Conservation (phyloP, 2,888 invertebrate species). For the Ophion obscuratus region DNA sequence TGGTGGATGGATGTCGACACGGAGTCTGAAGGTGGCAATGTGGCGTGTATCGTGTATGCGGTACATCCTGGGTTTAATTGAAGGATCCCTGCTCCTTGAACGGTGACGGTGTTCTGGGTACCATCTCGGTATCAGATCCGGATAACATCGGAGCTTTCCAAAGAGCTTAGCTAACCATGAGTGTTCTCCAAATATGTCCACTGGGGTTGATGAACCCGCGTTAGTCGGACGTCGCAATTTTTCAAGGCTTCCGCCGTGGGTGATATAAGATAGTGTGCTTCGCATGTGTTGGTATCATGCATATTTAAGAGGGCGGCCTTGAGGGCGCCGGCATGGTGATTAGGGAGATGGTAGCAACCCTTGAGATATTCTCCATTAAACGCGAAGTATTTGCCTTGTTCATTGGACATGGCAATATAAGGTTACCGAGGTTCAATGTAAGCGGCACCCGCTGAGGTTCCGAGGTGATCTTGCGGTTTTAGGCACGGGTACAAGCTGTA, state of each 20-base stretch:
- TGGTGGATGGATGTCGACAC: no score
- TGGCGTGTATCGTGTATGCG: no score
- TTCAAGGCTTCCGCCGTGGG: neutral
- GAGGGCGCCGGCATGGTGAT: neutral
- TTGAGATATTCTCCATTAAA: neutral
- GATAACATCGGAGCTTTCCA: neutral
- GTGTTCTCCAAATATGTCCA: slow-evolving; percentile 14
- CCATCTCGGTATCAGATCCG: neutral
- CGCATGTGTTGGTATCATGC: neutral
- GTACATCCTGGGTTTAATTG: no score
- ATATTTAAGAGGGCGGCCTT: neutral
- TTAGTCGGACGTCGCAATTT: neutral
- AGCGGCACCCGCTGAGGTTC: no score
- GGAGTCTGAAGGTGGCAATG: no score
- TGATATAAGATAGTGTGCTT: neutral
- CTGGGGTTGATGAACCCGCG: neutral
- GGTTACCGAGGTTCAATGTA: no score
- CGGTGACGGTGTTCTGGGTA: neutral
- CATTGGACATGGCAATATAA: no score
- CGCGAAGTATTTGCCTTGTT: neutral
- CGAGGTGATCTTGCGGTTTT: no score
- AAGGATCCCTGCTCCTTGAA: no score
- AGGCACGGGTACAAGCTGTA: no score
- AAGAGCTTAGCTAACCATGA: neutral
- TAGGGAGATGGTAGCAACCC: neutral